phyloP scores from a whole-genome alignment of 2,797 vertebrate genomes.

The Tenualosa ilisha region DNA sequence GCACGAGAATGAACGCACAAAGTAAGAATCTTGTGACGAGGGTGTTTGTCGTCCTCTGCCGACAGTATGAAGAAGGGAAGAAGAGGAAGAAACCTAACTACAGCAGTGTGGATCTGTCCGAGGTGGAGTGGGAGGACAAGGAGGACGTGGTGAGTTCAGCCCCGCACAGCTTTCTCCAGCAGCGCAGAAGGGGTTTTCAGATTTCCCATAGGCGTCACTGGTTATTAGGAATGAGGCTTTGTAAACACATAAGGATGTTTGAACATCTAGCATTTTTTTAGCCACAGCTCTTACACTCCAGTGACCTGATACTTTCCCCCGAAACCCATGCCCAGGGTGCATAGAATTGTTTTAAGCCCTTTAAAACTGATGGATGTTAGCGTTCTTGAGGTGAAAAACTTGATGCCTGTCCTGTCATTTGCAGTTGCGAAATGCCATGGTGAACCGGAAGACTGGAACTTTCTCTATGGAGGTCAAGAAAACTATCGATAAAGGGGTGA shows the following conservation, averaged over 20 bases:
- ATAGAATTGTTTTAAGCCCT: neutral
- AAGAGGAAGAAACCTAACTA: conserved; percentile 85
- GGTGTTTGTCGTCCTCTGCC: neutral
- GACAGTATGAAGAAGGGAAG: conserved; percentile 84
- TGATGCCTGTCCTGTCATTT: conserved; percentile 53
- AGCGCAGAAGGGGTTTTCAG: neutral
- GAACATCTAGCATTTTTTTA: neutral
- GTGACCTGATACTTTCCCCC: neutral
- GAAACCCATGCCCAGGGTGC: neutral
- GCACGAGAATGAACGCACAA: neutral
- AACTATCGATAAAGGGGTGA: conserved; percentile 98
- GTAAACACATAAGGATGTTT: neutral
- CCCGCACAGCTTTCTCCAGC: neutral
- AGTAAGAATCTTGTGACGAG: neutral
- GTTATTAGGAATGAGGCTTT: neutral
- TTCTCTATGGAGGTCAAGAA: conserved; percentile 99
- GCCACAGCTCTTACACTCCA: neutral
- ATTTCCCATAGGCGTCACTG: neutral
- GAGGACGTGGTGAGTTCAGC: conserved; percentile 78
- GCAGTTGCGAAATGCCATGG: conserved; percentile 96
- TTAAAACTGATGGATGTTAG: neutral
- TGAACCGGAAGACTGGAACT: conserved; percentile 93
- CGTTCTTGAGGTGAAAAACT: neutral
- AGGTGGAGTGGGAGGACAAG: conserved; percentile 88
- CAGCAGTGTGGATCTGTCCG: conserved; percentile 86